Evolutionary conservation across 2,113 vertebrate species (phyloP).

Genomic region (Otolemur garnettii): DNA sequence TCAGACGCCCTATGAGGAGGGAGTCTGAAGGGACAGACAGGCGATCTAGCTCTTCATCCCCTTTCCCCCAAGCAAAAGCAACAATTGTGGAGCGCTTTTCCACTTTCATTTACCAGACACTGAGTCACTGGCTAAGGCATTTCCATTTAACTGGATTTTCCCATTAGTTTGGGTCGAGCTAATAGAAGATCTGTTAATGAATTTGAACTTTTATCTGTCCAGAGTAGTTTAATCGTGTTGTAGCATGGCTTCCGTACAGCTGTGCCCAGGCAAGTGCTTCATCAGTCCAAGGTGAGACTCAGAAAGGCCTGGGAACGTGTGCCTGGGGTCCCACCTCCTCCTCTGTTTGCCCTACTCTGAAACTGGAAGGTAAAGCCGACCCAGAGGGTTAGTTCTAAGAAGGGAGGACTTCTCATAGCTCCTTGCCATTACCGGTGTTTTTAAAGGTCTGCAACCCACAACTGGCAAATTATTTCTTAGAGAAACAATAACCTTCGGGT

Average conservation of each 20-base stretch:
- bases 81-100: accelerated
- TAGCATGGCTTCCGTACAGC: background rate
- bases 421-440: background rate
- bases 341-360: background rate
- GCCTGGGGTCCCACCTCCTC: background rate
- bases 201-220: background rate
- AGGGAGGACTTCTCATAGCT: background rate
- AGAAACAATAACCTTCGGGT: background rate
- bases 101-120: background rate
- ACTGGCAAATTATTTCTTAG: background rate
- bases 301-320: background rate
- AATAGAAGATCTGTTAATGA: background rate
- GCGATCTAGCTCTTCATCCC: background rate
- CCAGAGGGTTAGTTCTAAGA: background rate
- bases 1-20: background rate
- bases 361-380: background rate
- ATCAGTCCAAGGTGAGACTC: no score
- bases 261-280: background rate
- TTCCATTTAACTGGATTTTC: background rate
- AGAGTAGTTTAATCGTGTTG: background rate
- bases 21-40: background rate
- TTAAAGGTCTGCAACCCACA: background rate
- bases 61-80: background rate
- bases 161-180: background rate
- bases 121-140: background rate